A percentile compares a stretch with the other conserved stretches of the same genome.
These are phyloP conservation scores for Caradrina clavipalpis DNA, from an alignment of 2,888 invertebrate species.

Conservation along the genomic window DNA sequence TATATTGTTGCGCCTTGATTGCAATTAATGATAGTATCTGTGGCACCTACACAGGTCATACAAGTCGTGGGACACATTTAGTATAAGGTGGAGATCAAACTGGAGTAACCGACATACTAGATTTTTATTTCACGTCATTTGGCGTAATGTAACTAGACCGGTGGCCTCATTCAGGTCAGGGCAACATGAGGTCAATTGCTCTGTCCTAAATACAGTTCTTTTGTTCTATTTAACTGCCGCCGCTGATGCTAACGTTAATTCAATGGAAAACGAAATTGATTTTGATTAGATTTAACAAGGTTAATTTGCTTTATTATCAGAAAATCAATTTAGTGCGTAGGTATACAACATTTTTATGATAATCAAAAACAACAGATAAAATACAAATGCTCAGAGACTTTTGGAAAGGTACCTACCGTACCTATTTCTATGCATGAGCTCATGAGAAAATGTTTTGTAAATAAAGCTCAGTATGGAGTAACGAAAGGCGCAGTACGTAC, in stretches of 20 bases:
- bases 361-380: conserved; percentile 20
- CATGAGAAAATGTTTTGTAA: conserved; percentile 25
- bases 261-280: conserved; percentile 8
- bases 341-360: background rate
- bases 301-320: conserved; percentile 39
- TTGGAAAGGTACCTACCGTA: background rate
- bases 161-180: conserved; percentile 58
- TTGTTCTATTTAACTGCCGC: conserved; percentile 54
- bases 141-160: conserved; percentile 6
- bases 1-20: conserved; percentile 29
- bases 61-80: conserved; percentile 19
- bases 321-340: conserved; percentile 2
- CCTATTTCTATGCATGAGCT: background rate
- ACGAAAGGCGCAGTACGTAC: conserved; percentile 31
- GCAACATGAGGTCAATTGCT: conserved; percentile 59
- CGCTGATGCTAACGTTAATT: conserved; percentile 13
- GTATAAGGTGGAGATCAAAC: conserved; percentile 26
- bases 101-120: conserved; percentile 26
- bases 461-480: conserved; percentile 41
- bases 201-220: conserved; percentile 57
- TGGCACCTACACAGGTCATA: conserved; percentile 39
- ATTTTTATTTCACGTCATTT: conserved; percentile 36
- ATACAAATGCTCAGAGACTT: background rate
- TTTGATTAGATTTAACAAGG: conserved; percentile 21
- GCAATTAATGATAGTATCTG: conserved; percentile 40